Conservation (phyloP, 2,888 invertebrate genomes). For the Tetragonula carbonaria region DNA sequence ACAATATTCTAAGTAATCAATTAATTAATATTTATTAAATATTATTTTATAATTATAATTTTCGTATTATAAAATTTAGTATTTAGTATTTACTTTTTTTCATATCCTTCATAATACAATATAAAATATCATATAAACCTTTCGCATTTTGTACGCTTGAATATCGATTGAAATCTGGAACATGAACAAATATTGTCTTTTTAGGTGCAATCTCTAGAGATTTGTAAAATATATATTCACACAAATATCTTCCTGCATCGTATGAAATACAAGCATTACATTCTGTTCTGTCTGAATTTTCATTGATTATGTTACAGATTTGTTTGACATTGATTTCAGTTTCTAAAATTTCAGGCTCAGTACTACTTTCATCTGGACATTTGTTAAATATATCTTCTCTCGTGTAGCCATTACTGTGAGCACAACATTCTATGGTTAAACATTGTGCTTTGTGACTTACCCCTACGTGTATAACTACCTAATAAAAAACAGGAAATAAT, state of each 20-base stretch:
- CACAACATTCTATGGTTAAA: constrained; percentile 89
- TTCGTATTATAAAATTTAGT: neutral
- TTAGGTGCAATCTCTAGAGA: constrained; percentile 88
- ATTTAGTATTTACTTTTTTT: neutral
- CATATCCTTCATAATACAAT: constrained; percentile 66
- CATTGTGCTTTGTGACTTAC: constrained; percentile 87
- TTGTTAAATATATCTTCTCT: constrained; percentile 83
- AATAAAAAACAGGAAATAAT: constrained; percentile 30
- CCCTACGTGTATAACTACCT: constrained; percentile 93
- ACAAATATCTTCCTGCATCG: constrained; percentile 91
- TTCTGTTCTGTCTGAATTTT: constrained; percentile 77
- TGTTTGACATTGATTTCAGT: constrained; percentile 85
- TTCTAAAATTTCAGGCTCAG: constrained; percentile 84
- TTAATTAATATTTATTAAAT: constrained; percentile 25
- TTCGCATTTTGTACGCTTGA: constrained; percentile 86
- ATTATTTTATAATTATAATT: neutral
- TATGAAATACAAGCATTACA: constrained; percentile 85
- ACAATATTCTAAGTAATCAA: neutral
- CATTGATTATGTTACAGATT: constrained; percentile 86
- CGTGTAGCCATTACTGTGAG: constrained; percentile 87
- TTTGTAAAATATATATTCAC: constrained; percentile 93
- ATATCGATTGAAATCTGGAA: constrained; percentile 89
- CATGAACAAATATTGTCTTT: constrained; percentile 91
- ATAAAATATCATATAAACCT: constrained; percentile 85
- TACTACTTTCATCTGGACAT: constrained; percentile 85